Conservation (phyloP, 1,140 invertebrate species). For the Drosophila dunni region DNA sequence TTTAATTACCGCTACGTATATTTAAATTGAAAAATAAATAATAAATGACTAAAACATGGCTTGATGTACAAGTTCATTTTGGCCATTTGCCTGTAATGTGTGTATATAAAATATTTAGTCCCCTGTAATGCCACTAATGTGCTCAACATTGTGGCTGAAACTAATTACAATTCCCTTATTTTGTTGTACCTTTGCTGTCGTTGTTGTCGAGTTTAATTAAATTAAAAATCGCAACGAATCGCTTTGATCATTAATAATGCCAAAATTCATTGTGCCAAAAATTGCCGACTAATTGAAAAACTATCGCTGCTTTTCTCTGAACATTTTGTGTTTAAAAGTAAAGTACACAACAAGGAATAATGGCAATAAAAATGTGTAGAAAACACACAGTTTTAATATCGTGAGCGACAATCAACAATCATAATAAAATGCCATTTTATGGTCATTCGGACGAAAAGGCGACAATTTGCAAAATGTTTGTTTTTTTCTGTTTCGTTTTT, state of each 20-base stretch:
- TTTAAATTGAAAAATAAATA: too few species aligned
- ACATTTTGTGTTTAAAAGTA: constrained; percentile 38
- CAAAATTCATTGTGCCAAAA: constrained; percentile 42
- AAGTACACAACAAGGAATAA: constrained; percentile 38
- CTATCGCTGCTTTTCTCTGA: constrained; percentile 4
- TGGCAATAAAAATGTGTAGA: constrained; percentile 34
- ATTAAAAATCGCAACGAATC: constrained; percentile 46
- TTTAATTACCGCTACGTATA: too few species aligned
- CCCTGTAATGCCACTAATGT: too few species aligned
- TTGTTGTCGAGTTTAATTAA: constrained; percentile 25
- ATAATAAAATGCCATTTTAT: constrained; percentile 45
- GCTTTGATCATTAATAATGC: constrained; percentile 10
- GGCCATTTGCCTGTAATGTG: too few species aligned
- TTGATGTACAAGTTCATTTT: too few species aligned
- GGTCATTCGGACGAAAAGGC: constrained; percentile 13
- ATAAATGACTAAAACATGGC: too few species aligned
- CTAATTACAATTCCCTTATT: not conserved
- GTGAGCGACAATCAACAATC: constrained; percentile 38
- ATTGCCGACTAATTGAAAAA: constrained; percentile 54
- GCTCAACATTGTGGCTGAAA: not conserved
- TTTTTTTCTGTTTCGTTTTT: constrained; percentile 20
- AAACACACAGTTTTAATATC: constrained; percentile 28
- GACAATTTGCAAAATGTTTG: constrained; percentile 41
- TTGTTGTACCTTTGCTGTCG: not conserved
- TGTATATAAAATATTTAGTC: too few species aligned